These are phyloP conservation scores for Sceliomorpha sp. DNA, from an alignment of 2,888 invertebrate genomes.

Conservation along the genomic window DNA sequence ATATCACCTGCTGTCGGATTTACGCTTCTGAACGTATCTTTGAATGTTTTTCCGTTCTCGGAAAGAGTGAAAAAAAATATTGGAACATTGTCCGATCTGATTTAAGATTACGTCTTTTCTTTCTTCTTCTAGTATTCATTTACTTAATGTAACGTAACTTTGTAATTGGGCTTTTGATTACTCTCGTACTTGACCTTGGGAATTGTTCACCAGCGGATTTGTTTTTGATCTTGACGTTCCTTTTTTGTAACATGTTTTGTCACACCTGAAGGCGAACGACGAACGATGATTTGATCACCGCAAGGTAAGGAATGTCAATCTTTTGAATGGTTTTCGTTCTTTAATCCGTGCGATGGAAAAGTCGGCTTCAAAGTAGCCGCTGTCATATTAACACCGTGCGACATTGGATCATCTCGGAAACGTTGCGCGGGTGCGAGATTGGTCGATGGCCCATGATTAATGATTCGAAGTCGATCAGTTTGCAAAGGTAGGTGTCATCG, in stretches of 20 bases:
- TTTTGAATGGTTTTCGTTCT: constrained; percentile 13
- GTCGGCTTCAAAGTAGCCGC: constrained; percentile 20
- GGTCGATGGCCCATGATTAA: constrained; percentile 67
- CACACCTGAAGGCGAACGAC: constrained; percentile 40
- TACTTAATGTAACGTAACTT: too few species aligned
- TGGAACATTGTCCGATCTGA: neutral
- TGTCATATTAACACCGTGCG: constrained; percentile 36
- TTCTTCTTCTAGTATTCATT: too few species aligned
- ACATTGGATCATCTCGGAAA: constrained; percentile 23
- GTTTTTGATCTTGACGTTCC: constrained; percentile 8
- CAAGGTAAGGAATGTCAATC: constrained; percentile 32
- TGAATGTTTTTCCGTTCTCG: constrained; percentile 66
- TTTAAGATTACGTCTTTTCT: neutral
- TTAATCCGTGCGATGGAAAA: constrained; percentile 34
- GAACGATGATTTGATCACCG: constrained; percentile 36
- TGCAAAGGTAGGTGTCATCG: constrained; percentile 66
- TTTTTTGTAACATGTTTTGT: constrained; percentile 42
- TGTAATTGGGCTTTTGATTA: too few species aligned
- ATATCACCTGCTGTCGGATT: constrained; percentile 70
- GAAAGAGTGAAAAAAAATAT: constrained; percentile 25
- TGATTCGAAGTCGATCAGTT: constrained; percentile 64
- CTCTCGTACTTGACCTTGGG: constrained; percentile 19
- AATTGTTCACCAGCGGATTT: constrained; percentile 9
- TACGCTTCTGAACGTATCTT: constrained; percentile 53
- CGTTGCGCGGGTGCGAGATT: constrained; percentile 42